A percentile compares a stretch with the other conserved stretches of the same genome.
phyloP scores from a whole-genome alignment of 2,113 vertebrate species.

The Danionella cerebrum region DNA sequence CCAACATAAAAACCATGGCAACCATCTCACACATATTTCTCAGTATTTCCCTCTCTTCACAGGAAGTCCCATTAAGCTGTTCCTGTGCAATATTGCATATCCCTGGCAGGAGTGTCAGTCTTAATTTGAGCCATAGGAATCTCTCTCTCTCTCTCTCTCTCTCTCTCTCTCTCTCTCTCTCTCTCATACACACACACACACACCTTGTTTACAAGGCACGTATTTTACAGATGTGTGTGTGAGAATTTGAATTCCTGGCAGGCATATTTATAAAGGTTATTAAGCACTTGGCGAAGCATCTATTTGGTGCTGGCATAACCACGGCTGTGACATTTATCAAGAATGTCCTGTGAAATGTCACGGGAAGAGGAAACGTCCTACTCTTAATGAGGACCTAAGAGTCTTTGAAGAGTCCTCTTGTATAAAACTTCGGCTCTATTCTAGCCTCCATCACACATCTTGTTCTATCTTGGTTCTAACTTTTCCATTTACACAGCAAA shows the following conservation, averaged over 20 bases:
- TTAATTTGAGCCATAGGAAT: neutral
- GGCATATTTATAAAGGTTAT: conserved; percentile 71
- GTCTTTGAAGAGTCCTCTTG: conserved; percentile 58
- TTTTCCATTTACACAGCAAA: conserved; percentile 10
- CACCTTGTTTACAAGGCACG: conserved; percentile 45
- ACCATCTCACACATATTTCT: neutral
- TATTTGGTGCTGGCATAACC: conserved; percentile 61
- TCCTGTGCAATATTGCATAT: neutral
- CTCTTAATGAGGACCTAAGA: conserved; percentile 60
- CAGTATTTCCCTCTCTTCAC: neutral
- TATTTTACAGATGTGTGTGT: conserved; percentile 52
- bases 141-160: neutral
- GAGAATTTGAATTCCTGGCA: conserved; percentile 66
- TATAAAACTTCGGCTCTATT: conserved; percentile 47
- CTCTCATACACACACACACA: conserved; percentile 20
- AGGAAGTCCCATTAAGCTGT: neutral
- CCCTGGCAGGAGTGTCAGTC: neutral
- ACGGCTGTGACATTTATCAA: conserved; percentile 68
- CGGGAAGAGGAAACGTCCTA: conserved; percentile 58
- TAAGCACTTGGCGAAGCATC: conserved; percentile 65
- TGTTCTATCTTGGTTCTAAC: conserved; percentile 11
- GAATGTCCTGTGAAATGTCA: conserved; percentile 58
- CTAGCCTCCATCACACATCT: conserved; percentile 53
- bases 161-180: neutral
- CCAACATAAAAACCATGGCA: neutral